Evolutionary conservation across 1,140 invertebrate species (phyloP).

Genomic region (Eriocheir sinensis): DNA sequence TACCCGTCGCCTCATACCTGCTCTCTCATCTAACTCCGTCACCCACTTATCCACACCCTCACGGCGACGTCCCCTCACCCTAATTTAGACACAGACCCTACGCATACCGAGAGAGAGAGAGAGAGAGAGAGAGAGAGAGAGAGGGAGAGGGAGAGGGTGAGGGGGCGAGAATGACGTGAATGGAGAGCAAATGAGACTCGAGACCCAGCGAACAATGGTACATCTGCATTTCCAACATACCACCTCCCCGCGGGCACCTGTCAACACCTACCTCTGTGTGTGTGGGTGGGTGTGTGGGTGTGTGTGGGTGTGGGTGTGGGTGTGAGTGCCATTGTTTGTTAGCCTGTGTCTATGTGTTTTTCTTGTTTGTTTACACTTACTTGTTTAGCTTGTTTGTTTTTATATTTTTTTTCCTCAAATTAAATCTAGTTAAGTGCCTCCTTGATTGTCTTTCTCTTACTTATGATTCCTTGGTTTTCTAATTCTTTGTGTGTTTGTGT

Average conservation of each 20-base stretch:
- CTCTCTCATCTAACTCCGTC: not conserved
- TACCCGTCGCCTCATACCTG: not conserved
- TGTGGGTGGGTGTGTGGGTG: not conserved
- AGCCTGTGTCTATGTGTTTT: too few relatives aligned
- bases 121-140: slow-evolving; percentile 53
- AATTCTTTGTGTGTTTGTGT: too few relatives aligned
- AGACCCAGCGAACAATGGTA: not conserved
- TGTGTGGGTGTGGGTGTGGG: not conserved
- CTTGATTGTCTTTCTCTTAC: slow-evolving; percentile 5
- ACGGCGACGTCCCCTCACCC: not conserved
- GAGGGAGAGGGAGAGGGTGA: slow-evolving; percentile 45
- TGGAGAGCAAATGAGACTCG: not conserved
- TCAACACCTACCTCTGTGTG: not conserved
- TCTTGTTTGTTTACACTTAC: too few relatives aligned
- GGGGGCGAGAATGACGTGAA: not conserved
- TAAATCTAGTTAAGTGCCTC: too few relatives aligned
- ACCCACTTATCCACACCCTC: not conserved
- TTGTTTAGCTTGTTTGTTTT: too few relatives aligned
- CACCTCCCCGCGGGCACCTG: not conserved
- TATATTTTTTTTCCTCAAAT: too few relatives aligned
- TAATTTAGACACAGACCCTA: too few relatives aligned
- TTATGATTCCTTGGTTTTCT: not conserved
- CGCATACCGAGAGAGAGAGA: not conserved
- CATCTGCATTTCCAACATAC: slow-evolving; percentile 9
- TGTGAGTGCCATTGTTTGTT: not conserved